phyloP scores from a whole-genome alignment of 2,888 invertebrate genomes.

The Microdon myrmicae region DNA sequence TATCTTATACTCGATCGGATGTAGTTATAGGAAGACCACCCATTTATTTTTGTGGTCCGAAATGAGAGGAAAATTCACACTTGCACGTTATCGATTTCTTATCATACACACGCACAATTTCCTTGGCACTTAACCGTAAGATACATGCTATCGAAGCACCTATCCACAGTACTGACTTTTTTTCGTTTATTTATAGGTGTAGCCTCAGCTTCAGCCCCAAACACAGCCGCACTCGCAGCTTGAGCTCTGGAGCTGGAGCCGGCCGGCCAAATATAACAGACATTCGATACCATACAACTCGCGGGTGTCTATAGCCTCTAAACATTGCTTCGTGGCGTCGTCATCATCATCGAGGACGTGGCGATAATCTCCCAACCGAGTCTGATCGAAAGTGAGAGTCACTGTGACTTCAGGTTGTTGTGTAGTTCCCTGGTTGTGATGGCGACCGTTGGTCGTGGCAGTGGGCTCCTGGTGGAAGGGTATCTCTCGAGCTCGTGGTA shows the following conservation, averaged over 20 bases:
- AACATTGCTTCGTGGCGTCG: conserved; percentile 1
- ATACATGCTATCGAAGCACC: conserved; percentile 38
- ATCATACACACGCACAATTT: no score
- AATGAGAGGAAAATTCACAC: no score
- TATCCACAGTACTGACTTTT: conserved; percentile 30
- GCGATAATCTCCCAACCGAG: conserved; percentile 39
- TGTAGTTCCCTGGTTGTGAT: neutral
- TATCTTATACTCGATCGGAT: no score
- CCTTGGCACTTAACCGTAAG: no score
- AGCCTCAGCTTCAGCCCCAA: no score
- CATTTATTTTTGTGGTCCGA: no score
- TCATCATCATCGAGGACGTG: conserved; percentile 26
- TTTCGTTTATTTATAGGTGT: conserved; percentile 35
- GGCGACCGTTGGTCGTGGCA: neutral
- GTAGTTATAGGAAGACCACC: no score
- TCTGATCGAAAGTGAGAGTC: conserved; percentile 48
- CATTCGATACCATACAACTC: no score
- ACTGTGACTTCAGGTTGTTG: neutral
- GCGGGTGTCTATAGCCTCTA: conserved; percentile 16
- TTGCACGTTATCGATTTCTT: no score
- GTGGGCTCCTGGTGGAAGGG: neutral
- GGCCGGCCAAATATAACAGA: no score
- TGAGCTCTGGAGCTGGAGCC: neutral
- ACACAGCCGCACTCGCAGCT: no score
- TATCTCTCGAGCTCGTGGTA: conserved; percentile 13